Conservation (phyloP, 92 coral and sea anemone genomes). For the Phymanthus crucifer region DNA sequence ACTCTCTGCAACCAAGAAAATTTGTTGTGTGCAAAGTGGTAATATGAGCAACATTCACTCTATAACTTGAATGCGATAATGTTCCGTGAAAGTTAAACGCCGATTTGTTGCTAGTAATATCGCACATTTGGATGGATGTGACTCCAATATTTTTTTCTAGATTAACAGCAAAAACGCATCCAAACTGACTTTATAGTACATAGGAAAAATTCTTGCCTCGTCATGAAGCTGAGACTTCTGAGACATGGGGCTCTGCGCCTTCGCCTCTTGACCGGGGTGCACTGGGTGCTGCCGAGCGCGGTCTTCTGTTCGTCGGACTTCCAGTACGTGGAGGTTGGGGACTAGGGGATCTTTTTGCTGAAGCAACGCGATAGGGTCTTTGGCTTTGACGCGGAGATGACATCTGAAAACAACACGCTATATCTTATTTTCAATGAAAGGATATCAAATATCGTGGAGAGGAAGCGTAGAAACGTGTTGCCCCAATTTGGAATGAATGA, state of each 20-base stretch:
- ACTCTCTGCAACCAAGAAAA: too few species aligned
- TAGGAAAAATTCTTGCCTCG: not conserved
- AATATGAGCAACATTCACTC: too few species aligned
- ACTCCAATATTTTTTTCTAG: too few species aligned
- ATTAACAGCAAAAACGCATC: too few species aligned
- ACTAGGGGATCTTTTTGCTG: slow-evolving; percentile 65
- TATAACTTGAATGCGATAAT: too few species aligned
- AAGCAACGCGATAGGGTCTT: slow-evolving; percentile 60
- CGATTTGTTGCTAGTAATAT: too few species aligned
- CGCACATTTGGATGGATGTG: too few species aligned
- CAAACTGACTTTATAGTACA: too few species aligned
- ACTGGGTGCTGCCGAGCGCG: slow-evolving; percentile 80
- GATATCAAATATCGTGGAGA: too few species aligned
- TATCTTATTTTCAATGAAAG: not conserved
- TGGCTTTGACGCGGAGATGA: slow-evolving; percentile 51
- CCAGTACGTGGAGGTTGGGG: slow-evolving; percentile 77
- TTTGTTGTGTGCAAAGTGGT: too few species aligned
- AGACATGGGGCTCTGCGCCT: slow-evolving; percentile 51
- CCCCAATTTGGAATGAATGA: not conserved
- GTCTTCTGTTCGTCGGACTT: slow-evolving; percentile 65
- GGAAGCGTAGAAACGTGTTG: too few species aligned
- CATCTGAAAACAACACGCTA: slow-evolving; percentile 11
- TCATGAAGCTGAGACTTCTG: slow-evolving; percentile 42
- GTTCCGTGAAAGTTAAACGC: too few species aligned
- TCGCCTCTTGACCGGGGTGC: slow-evolving; percentile 72